Percentiles rank a stretch among this genome's conserved stretches.
These are phyloP conservation scores for Drosophila burlai DNA, from an alignment of 1,140 invertebrate species.

Conservation along the genomic window DNA sequence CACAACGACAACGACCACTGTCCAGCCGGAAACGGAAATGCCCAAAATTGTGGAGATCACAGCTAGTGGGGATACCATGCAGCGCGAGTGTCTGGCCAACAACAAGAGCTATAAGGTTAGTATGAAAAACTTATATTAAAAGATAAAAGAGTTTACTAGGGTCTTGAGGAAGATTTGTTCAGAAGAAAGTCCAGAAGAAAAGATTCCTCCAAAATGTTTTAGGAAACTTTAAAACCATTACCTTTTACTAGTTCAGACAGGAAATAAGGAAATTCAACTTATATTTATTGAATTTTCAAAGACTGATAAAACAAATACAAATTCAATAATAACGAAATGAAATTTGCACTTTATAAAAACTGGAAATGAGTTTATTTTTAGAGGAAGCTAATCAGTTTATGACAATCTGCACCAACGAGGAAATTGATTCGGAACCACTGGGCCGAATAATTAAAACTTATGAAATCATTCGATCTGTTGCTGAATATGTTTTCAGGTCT, in stretches of 20 bases:
- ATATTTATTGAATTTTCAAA: too few species aligned
- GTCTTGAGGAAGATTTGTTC: too few species aligned
- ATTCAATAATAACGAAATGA: neutral
- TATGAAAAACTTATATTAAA: neutral
- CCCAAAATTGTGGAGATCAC: constrained; percentile 80
- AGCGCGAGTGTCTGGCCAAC: constrained; percentile 76
- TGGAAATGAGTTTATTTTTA: neutral
- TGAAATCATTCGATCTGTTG: constrained; percentile 2
- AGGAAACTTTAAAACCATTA: too few species aligned
- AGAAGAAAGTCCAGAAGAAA: neutral
- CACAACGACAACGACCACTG: constrained; percentile 47
- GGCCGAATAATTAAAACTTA: constrained; percentile 21
- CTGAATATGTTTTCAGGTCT: constrained; percentile 1
- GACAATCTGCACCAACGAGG: neutral
- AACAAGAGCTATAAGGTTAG: constrained; percentile 83
- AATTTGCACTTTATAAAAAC: constrained; percentile 6
- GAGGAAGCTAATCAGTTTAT: constrained; percentile 4
- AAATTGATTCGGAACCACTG: constrained; percentile 1
- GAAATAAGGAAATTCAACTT: neutral
- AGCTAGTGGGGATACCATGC: constrained; percentile 77
- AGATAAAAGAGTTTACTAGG: neutral
- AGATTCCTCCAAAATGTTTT: neutral
- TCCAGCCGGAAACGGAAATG: constrained; percentile 69
- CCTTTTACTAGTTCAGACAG: too few species aligned
- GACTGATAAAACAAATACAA: neutral